Evolutionary conservation across 2,888 invertebrate species (phyloP).

Genomic region (Teleogryllus oceanicus): DNA sequence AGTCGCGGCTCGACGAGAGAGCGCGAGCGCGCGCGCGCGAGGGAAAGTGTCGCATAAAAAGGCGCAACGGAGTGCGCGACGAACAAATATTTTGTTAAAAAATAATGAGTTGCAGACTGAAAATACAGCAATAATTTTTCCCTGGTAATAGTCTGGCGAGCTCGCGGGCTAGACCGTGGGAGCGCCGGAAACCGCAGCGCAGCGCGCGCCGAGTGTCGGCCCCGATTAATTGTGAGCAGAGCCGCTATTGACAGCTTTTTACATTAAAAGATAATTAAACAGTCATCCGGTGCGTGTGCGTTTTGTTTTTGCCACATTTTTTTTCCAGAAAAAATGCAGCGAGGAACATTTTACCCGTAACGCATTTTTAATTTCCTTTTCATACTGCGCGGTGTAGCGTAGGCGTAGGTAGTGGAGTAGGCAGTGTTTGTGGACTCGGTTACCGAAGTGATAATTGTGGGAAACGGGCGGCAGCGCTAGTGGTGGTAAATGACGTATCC

Average conservation of each 20-base stretch:
- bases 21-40: not conserved
- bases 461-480: too few relatives aligned
- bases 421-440: too few relatives aligned
- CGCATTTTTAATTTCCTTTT: slow-evolving; percentile 18
- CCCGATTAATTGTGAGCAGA: not conserved
- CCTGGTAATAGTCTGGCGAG: not conserved
- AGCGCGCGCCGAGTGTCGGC: not conserved
- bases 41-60: not conserved
- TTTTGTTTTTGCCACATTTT: not conserved
- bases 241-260: slow-evolving; percentile 18
- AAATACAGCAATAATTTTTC: not conserved
- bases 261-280: slow-evolving; percentile 18
- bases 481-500: too few relatives aligned
- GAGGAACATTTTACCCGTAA: not conserved
- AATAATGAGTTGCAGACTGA: not conserved
- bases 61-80: not conserved
- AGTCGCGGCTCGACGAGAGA: too few relatives aligned
- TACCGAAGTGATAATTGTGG: too few relatives aligned
- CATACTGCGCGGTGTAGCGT: not conserved
- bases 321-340: not conserved
- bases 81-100: slow-evolving; percentile 5
- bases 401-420: too few relatives aligned
- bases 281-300: not conserved
- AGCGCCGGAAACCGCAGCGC: not conserved
- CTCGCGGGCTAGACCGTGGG: not conserved